These are phyloP conservation scores for Xiphophorus birchmanni DNA, from an alignment of 2,797 vertebrate genomes.

Conservation along the genomic window DNA sequence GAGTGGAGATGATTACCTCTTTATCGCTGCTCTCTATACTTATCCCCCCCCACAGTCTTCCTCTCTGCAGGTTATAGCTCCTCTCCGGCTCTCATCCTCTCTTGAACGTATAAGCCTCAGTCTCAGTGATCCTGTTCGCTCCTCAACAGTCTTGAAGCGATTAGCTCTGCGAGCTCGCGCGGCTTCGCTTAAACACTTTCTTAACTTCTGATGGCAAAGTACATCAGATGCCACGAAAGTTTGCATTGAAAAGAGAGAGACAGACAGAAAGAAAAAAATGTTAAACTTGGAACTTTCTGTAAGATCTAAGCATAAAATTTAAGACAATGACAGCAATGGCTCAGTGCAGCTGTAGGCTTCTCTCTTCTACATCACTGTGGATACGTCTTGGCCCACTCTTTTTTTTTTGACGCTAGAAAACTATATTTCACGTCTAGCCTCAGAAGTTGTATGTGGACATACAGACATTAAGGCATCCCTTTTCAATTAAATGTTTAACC, in stretches of 20 bases:
- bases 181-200: conserved; percentile 49
- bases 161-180: conserved; percentile 62
- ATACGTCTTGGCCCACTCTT: neutral
- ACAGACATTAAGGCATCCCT: neutral
- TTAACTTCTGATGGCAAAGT: conserved; percentile 52
- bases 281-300: neutral
- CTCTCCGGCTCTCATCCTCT: conserved; percentile 43
- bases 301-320: neutral
- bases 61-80: conserved; percentile 47
- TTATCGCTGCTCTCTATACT: conserved; percentile 72
- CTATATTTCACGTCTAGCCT: neutral
- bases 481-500: neutral
- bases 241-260: conserved; percentile 3
- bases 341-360: neutral
- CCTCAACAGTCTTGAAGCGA: conserved; percentile 64
- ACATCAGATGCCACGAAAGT: conserved; percentile 38
- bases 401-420: neutral
- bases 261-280: neutral
- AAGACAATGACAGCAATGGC: neutral
- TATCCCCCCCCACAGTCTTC: conserved; percentile 41
- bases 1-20: conserved; percentile 74
- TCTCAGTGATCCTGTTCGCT: conserved; percentile 58
- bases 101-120: conserved; percentile 61
- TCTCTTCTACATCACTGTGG: neutral
- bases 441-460: neutral